Conservation (phyloP, 2,888 invertebrate genomes). For the Pollenia amentaria region DNA sequence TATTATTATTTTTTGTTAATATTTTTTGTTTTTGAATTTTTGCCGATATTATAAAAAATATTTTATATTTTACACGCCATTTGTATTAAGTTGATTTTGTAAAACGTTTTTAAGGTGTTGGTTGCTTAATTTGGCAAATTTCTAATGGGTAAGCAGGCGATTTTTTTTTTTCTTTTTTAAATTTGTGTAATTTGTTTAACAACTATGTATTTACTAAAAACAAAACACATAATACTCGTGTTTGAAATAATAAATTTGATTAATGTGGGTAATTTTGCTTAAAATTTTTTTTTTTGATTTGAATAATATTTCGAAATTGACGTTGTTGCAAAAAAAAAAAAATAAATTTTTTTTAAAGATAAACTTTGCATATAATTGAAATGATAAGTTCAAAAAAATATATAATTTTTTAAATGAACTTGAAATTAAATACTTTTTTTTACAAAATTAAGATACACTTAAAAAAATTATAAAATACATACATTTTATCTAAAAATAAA, state of each 20-base stretch:
- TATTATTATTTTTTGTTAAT: too few species aligned
- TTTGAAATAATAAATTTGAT: constrained; percentile 20
- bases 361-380: too few species aligned
- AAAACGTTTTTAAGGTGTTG: constrained; percentile 36
- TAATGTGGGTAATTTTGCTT: background rate
- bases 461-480: too few species aligned
- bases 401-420: too few species aligned
- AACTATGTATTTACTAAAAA: background rate
- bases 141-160: background rate
- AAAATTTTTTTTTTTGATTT: background rate
- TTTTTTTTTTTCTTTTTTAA: background rate
- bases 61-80: constrained; percentile 25
- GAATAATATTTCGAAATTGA: background rate
- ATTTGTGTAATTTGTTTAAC: constrained; percentile 35
- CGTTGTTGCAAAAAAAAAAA: background rate
- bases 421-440: too few species aligned
- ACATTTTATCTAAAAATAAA: too few species aligned
- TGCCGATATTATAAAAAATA: constrained; percentile 9
- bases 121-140: constrained; percentile 11
- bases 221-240: constrained; percentile 6
- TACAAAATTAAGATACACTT: too few species aligned
- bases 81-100: background rate
- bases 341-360: too few species aligned
- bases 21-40: background rate
- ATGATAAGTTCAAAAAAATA: too few species aligned